Conservation (phyloP, 2,888 invertebrate genomes). For the Ophion costatus region DNA sequence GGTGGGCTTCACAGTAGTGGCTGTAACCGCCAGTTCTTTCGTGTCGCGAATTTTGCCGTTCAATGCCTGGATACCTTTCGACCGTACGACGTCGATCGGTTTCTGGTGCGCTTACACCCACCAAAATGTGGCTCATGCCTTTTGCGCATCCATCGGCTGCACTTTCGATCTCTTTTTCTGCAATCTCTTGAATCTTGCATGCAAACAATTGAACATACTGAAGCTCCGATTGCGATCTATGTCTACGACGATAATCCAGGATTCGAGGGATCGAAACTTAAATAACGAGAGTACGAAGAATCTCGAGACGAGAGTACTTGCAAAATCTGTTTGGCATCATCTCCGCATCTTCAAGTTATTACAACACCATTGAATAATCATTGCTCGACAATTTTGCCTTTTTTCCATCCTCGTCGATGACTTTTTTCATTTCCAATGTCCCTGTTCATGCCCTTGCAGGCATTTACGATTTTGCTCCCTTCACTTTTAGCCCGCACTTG, state of each 20-base stretch:
- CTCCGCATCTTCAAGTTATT: conserved; percentile 25
- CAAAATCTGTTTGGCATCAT: conserved; percentile 13
- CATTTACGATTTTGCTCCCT: too few species aligned
- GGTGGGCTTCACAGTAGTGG: not conserved
- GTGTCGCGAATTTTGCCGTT: conserved; percentile 27
- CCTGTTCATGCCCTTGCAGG: too few species aligned
- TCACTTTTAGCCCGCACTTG: too few species aligned
- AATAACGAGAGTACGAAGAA: not conserved
- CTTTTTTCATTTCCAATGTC: too few species aligned
- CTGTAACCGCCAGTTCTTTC: conserved; percentile 18
- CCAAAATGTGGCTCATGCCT: conserved; percentile 19
- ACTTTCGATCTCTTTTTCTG: conserved; percentile 19
- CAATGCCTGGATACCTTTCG: conserved; percentile 39
- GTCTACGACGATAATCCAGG: not conserved
- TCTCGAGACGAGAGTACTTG: conserved; percentile 3
- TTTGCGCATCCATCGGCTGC: conserved; percentile 12
- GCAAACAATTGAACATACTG: conserved; percentile 29
- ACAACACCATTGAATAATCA: too few species aligned
- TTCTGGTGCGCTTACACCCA: conserved; percentile 39
- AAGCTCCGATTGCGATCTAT: conserved; percentile 10
- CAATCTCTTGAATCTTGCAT: conserved; percentile 22
- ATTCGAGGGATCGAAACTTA: not conserved
- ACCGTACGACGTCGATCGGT: not conserved
- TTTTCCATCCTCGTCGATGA: too few species aligned
- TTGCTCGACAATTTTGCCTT: too few species aligned